These are phyloP conservation scores for Polyodon spathula DNA, from an alignment of 2,113 vertebrate species.

Conservation along the genomic window DNA sequence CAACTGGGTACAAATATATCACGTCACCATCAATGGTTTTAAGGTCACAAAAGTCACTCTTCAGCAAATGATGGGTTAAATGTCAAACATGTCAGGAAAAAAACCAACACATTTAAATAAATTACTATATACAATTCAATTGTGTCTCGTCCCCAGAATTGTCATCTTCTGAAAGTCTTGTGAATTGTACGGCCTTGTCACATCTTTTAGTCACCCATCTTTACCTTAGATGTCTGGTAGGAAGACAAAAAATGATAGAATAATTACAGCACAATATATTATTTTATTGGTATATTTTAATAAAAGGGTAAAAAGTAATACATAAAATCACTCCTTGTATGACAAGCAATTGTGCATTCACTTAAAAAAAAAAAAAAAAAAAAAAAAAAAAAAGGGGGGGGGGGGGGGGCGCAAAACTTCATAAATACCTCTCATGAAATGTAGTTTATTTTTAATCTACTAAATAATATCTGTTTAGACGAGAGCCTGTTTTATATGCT, in stretches of 20 bases:
- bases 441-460: too few relatives aligned
- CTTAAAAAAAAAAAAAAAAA: not conserved
- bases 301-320: not conserved
- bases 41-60: slow-evolving; percentile 28
- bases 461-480: too few relatives aligned
- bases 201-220: slow-evolving; percentile 84
- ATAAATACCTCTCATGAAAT: too few relatives aligned
- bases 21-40: not conserved
- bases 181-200: slow-evolving; percentile 21
- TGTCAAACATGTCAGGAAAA: slow-evolving; percentile 29
- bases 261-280: too few relatives aligned
- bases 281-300: not conserved
- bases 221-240: slow-evolving; percentile 93
- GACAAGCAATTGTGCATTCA: too few relatives aligned
- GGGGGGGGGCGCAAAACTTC: not conserved
- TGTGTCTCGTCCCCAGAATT: slow-evolving; percentile 33
- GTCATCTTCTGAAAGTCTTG: slow-evolving; percentile 21
- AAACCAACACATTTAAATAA: slow-evolving; percentile 63
- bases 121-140: slow-evolving; percentile 47
- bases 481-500: too few relatives aligned
- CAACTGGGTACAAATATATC: slow-evolving; percentile 17
- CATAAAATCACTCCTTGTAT: not conserved
- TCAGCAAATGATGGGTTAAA: slow-evolving; percentile 50
- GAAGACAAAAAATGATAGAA: slow-evolving; percentile 9
- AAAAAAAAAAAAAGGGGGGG: not conserved